Evolutionary conservation across 2,888 invertebrate species (phyloP).

Genomic region (Eurytoma adleriae): DNA sequence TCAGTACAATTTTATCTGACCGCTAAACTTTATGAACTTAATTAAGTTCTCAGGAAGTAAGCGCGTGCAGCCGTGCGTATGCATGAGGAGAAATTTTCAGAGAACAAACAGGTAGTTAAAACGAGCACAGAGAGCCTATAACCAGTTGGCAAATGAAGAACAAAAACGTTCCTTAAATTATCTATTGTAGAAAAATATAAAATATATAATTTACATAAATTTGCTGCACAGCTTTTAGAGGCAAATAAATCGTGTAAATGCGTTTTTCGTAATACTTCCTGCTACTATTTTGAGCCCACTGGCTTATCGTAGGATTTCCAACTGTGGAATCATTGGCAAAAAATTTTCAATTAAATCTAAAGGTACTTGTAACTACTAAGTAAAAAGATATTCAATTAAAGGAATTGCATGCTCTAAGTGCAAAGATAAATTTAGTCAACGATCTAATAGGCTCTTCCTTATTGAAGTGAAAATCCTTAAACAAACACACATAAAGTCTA

Average conservation of each 20-base stretch:
- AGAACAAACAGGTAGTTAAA: not conserved
- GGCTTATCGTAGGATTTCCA: too few relatives aligned
- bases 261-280: too few relatives aligned
- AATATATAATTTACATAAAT: too few relatives aligned
- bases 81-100: constrained; percentile 12
- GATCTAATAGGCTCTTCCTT: constrained; percentile 24
- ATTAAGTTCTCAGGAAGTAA: constrained; percentile 5
- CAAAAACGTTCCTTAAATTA: not conserved
- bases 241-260: too few relatives aligned
- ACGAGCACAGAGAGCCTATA: not conserved
- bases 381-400: not conserved
- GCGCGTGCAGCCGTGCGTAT: constrained; percentile 10
- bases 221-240: too few relatives aligned
- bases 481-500: constrained; percentile 29
- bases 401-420: not conserved
- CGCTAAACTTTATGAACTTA: not conserved
- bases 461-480: constrained; percentile 46
- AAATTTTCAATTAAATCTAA: too few relatives aligned
- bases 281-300: too few relatives aligned
- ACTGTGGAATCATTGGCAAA: too few relatives aligned
- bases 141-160: not conserved
- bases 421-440: constrained; percentile 10
- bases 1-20: not conserved
- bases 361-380: too few relatives aligned
- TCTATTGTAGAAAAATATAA: too few relatives aligned